Base-by-base conservation (phyloP, 2,797 vertebrate genomes). In the Falco novaeseelandiae region DNA sequence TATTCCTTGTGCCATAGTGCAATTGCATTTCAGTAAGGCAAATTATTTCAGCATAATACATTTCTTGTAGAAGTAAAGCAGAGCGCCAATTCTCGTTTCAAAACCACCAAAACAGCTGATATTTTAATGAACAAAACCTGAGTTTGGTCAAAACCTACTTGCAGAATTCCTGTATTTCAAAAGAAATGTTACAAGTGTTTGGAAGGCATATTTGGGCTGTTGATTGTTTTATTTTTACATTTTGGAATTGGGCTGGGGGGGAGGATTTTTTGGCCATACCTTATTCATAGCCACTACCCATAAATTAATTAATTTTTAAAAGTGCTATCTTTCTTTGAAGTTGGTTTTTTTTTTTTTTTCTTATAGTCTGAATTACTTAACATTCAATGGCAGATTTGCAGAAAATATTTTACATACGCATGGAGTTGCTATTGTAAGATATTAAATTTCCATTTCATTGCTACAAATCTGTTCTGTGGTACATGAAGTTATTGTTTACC, bases 221-320 rank as follows among this genome's bases (percentile, higher is more conserved):
- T 70, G 13, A 23, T 51, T 21, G 0, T 9, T 57, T 76, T 58
- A 13, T 8, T 72, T 92, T 72, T 62, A n/a, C 2, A 7, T 67
- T 84, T 73, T 34, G 4, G 29, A 51, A 5, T 2, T 34, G 46
- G 7, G 3, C 1, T 4, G 9, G 1, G 4, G 4, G 8, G 8
- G 6, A 1, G 3, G 3, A 12, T 25, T 32, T 77, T 77, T 73
- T 74, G 3, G 7, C 10, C 26, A 42, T 42, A 32, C 2, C 3
- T 79, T 51, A 34, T 58, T 87, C 20, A 38, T 67, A 92, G 7
- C 8, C 36, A 27, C 8, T 71, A 14, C 3, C 8, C 19, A 54
- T 21, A 81, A 84, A 80, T 20, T 40, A 40, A 40, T 40, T 40
- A 40, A 40, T 40, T 40, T 40, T 40, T 40, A 13, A 40, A 40